These are phyloP conservation scores for Ephialtes manifestator DNA, from an alignment of 2,888 invertebrate genomes.

Conservation along the genomic window DNA sequence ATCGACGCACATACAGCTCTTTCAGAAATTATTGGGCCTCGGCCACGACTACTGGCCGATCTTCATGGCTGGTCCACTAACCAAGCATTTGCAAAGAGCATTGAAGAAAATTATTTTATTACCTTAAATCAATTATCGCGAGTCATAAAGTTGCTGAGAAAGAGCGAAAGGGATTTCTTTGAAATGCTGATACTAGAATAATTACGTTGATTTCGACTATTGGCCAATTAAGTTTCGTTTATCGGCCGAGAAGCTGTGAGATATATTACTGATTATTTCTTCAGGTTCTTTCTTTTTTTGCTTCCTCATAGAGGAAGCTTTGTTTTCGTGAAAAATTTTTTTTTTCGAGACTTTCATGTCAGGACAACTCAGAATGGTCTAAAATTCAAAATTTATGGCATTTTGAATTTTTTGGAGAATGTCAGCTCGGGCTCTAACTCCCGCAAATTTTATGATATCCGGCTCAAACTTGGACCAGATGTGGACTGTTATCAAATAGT, in stretches of 20 bases:
- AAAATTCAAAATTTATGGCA: too few relatives aligned
- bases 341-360: too few relatives aligned
- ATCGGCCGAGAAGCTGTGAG: conserved; percentile 47
- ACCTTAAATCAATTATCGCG: conserved; percentile 67
- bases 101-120: conserved; percentile 61
- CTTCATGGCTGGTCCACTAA: conserved; percentile 1
- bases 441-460: too few relatives aligned
- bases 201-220: conserved; percentile 63
- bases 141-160: conserved; percentile 54
- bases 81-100: conserved; percentile 1
- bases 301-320: too few relatives aligned
- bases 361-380: too few relatives aligned
- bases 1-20: conserved; percentile 44
- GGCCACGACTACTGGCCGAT: background rate
- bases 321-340: too few relatives aligned
- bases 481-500: too few relatives aligned
- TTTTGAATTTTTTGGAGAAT: too few relatives aligned
- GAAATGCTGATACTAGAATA: conserved; percentile 39
- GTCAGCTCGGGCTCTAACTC: too few relatives aligned
- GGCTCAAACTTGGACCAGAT: too few relatives aligned
- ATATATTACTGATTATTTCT: conserved; percentile 48
- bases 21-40: conserved; percentile 56
- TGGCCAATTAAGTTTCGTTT: conserved; percentile 66
- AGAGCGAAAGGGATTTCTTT: conserved; percentile 3
- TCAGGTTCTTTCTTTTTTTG: too few relatives aligned